These are phyloP conservation scores for Euplagia quadripunctaria DNA, from an alignment of 2,888 invertebrate species.

Conservation along the genomic window DNA sequence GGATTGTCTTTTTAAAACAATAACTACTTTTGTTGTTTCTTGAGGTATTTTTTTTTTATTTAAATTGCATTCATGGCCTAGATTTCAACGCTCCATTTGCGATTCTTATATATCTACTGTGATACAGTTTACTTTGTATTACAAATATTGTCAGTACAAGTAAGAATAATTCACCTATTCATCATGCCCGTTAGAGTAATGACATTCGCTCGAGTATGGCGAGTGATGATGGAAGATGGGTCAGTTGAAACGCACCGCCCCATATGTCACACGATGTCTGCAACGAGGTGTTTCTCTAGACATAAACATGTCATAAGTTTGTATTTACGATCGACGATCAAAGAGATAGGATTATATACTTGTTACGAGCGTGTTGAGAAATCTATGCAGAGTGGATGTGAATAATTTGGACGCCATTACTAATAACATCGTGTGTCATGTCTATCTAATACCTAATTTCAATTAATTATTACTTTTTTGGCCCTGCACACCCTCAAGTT, in stretches of 20 bases:
- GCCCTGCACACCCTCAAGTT: too few relatives aligned
- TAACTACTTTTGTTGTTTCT: too few relatives aligned
- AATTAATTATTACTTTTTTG: not conserved
- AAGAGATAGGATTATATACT: constrained; percentile 17
- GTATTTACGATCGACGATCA: constrained; percentile 35
- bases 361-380: constrained; percentile 4
- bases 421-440: not conserved
- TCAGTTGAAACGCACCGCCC: constrained; percentile 27
- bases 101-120: too few relatives aligned
- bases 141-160: too few relatives aligned
- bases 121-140: too few relatives aligned
- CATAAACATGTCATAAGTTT: constrained; percentile 28
- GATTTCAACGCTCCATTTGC: too few relatives aligned
- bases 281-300: constrained; percentile 21
- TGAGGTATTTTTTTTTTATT: too few relatives aligned
- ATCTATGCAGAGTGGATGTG: not conserved
- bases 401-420: not conserved
- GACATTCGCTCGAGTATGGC: constrained; percentile 30
- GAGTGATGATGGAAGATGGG: constrained; percentile 40
- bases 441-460: not conserved
- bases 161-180: too few relatives aligned
- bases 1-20: too few relatives aligned
- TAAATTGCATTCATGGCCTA: too few relatives aligned
- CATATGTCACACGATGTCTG: constrained; percentile 26
- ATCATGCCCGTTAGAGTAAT: constrained; percentile 8